phyloP scores from a whole-genome alignment of 2,888 invertebrate species.

The Eupithecia vulgata region DNA sequence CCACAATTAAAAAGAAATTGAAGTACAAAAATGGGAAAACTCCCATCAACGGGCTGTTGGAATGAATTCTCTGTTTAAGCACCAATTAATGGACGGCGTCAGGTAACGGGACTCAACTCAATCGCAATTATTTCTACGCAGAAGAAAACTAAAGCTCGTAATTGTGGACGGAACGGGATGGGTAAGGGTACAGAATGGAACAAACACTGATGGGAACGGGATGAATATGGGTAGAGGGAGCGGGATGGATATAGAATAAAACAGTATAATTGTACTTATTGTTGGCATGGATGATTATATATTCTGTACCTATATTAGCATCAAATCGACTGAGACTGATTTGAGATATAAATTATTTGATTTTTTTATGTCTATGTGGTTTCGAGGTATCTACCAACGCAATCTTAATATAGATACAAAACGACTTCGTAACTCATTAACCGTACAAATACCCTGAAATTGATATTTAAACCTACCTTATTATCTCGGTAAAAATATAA shows the following conservation, averaged over 20 bases:
- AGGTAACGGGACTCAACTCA: slow-evolving; percentile 73
- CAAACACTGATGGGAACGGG: slow-evolving; percentile 22
- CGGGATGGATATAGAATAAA: neutral
- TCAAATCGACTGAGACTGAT: neutral
- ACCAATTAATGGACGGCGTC: slow-evolving; percentile 71
- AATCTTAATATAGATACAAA: neutral
- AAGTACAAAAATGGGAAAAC: slow-evolving; percentile 41
- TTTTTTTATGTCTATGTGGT: no score
- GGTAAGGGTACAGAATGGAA: slow-evolving; percentile 13
- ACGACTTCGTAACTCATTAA: neutral
- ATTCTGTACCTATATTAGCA: neutral
- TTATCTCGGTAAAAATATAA: neutral
- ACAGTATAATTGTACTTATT: neutral
- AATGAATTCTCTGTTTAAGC: slow-evolving; percentile 72
- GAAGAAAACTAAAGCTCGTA: slow-evolving; percentile 73
- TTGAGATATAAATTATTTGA: neutral
- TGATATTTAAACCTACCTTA: neutral
- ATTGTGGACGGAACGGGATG: slow-evolving; percentile 59
- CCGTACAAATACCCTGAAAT: neutral
- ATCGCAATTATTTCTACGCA: slow-evolving; percentile 76
- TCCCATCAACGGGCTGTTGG: slow-evolving; percentile 43
- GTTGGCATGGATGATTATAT: neutral
- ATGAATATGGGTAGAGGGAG: neutral
- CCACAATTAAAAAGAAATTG: slow-evolving; percentile 41
- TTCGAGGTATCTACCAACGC: neutral